Evolutionary conservation across 2,797 vertebrate species (phyloP).

Genomic region (Sebastes oblongus): DNA sequence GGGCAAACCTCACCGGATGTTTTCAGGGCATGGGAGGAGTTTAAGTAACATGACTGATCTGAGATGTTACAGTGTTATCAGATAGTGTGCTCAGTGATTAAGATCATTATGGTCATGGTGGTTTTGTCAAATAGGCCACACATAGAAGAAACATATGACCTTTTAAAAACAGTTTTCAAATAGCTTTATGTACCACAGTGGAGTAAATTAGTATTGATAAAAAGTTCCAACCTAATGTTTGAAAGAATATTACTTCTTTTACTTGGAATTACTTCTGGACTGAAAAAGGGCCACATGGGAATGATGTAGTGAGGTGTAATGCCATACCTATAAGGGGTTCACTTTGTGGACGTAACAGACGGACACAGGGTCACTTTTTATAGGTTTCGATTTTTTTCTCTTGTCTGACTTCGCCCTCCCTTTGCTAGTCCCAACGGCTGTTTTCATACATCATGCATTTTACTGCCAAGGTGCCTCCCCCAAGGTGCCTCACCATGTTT

Average conservation of each 20-base stretch:
- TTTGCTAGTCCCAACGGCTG: constrained; percentile 4
- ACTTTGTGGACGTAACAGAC: background rate
- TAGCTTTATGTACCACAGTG: background rate
- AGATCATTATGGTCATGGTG: background rate
- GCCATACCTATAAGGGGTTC: background rate
- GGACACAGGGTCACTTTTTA: background rate
- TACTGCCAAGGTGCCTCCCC: constrained; percentile 30
- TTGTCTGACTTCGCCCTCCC: background rate
- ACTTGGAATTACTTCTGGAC: background rate
- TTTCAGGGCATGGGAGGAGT: background rate
- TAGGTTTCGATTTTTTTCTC: background rate
- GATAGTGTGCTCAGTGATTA: background rate
- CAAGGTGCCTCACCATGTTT: constrained; percentile 1
- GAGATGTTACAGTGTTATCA: background rate
- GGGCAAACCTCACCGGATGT: background rate
- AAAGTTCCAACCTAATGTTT: background rate
- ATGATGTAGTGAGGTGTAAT: background rate
- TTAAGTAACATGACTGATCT: background rate
- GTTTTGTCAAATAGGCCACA: background rate
- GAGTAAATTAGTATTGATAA: background rate
- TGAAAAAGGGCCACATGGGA: background rate
- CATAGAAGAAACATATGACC: background rate
- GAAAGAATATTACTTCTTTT: background rate
- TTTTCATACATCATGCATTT: constrained; percentile 12
- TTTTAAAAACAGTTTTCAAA: background rate